Percentiles rank a stretch among this genome's conserved stretches.
Evolutionary conservation across 2,113 vertebrate genomes (phyloP).

Genomic region (Zeus faber): DNA sequence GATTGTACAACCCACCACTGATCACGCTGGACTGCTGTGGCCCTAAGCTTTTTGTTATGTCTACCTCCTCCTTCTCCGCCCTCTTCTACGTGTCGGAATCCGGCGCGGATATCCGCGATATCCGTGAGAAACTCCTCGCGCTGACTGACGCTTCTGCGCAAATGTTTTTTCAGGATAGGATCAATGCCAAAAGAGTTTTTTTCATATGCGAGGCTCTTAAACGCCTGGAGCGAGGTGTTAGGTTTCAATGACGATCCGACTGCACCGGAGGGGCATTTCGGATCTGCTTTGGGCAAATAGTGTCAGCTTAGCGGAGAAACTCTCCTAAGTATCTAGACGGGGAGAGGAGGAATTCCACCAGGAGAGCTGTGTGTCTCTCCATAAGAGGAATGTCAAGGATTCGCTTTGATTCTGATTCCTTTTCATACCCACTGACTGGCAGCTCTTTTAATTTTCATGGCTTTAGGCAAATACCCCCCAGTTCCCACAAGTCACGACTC

Average conservation of each 20-base stretch:
- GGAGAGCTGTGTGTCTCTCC: slow-evolving; percentile 11
- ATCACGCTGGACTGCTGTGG: slow-evolving; percentile 32
- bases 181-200: slow-evolving; percentile 22
- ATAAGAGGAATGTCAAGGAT: slow-evolving; percentile 33
- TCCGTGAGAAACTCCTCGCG: slow-evolving; percentile 8
- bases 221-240: slow-evolving; percentile 37
- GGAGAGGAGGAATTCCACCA: slow-evolving; percentile 6
- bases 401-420: slow-evolving; percentile 21
- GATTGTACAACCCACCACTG: no score
- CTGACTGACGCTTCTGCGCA: slow-evolving; percentile 7
- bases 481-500: slow-evolving; percentile 10
- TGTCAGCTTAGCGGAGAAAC: slow-evolving; percentile 23
- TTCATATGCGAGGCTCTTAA: slow-evolving; percentile 22
- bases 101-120: slow-evolving; percentile 18
- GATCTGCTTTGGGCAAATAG: slow-evolving; percentile 23
- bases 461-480: slow-evolving; percentile 24
- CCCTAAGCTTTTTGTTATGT: slow-evolving; percentile 13
- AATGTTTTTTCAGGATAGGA: slow-evolving; percentile 4
- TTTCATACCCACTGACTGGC: slow-evolving; percentile 22
- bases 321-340: slow-evolving; percentile 22
- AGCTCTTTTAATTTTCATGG: slow-evolving; percentile 33
- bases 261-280: slow-evolving; percentile 34
- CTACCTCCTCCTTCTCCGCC: neutral
- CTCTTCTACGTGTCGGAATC: slow-evolving; percentile 9
- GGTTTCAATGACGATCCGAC: slow-evolving; percentile 28